Percentiles rank a stretch among this genome's conserved stretches.
These are phyloP conservation scores for Apis laboriosa DNA, from an alignment of 1,140 invertebrate species.

Conservation along the genomic window DNA sequence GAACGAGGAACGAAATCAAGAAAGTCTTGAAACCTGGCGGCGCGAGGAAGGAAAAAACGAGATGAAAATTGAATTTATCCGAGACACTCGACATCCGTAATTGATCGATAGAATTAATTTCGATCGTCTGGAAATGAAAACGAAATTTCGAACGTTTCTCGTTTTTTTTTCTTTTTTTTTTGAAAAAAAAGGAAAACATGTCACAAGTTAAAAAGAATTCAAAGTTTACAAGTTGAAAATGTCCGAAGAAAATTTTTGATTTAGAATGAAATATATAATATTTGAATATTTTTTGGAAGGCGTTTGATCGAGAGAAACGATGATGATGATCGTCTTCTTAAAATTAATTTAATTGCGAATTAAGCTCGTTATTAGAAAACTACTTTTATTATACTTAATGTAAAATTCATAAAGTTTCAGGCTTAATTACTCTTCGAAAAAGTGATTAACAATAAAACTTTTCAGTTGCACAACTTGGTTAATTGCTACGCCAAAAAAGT, in stretches of 20 bases:
- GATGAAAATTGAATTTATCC: slow-evolving; percentile 26
- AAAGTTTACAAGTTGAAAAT: neutral
- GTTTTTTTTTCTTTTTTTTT: neutral
- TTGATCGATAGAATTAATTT: slow-evolving; percentile 15
- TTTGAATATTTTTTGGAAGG: too few species aligned
- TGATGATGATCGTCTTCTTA: too few species aligned
- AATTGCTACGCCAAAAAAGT: neutral
- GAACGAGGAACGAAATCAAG: neutral
- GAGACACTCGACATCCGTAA: neutral
- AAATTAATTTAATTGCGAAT: too few species aligned
- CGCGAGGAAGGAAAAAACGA: neutral
- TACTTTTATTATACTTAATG: too few species aligned
- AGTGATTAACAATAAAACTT: neutral
- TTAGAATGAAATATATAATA: too few species aligned
- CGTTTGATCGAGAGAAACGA: too few species aligned
- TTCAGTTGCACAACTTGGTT: neutral
- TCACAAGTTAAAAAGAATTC: neutral
- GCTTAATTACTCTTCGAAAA: neutral
- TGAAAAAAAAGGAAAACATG: neutral
- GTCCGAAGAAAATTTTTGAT: too few species aligned
- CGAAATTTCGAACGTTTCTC: neutral
- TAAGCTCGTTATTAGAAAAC: too few species aligned
- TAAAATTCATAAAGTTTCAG: too few species aligned
- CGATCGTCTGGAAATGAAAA: neutral
- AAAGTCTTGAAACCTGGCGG: neutral